Evolutionary conservation across 2,888 invertebrate species (phyloP), one percentile per base, ranked within the genome.

Genomic region (Drosophila histrio): DNA sequence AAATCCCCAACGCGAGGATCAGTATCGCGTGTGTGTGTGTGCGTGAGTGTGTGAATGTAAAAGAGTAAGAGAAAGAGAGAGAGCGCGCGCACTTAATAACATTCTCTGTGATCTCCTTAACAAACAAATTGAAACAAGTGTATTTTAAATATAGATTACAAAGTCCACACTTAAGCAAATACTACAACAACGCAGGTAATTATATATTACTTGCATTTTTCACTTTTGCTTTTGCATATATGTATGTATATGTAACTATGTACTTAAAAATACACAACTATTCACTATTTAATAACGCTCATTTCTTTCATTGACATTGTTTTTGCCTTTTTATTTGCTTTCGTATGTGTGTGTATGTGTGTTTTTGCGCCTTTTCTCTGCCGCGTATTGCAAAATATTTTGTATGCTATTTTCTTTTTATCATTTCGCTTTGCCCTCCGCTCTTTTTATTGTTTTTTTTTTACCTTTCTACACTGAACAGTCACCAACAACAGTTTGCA

Each of bases 1-100:
- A 69, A 30, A 89, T 89, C 89, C 89, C 88, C 71, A 70, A 77
- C 89, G 81, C 89, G 89, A 90, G 89, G 89, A 90, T 89, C 83
- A 69, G 80, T 89, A 90, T 90, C 90, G 90, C 72, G 88, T 80
- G 38, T 64, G 47, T 39, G 30, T 57, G 46, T 57, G 53, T 38
- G 53, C 32, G 54, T 32, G 53, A 22, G 43, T 44, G 54, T 61
- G 58, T 57, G 47, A 19, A n/a, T n/a, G n/a, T n/a, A n/a, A n/a
- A 41, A 49, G 34, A 41, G 50, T 26, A 26, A 50, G 49, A 53
- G 44, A 54, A 36, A 32, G 34, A 26, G 17, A 32, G 34, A 38
- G 11, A 13, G 36, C 8, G 39, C 47, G 41, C 41, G 41, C 30
- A 28, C 8, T 41, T 21, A 22, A 41, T 47, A 64, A 44, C n/a